Base-by-base conservation (phyloP, 2,888 invertebrate genomes). In the Dicranocentrus wangi region DNA sequence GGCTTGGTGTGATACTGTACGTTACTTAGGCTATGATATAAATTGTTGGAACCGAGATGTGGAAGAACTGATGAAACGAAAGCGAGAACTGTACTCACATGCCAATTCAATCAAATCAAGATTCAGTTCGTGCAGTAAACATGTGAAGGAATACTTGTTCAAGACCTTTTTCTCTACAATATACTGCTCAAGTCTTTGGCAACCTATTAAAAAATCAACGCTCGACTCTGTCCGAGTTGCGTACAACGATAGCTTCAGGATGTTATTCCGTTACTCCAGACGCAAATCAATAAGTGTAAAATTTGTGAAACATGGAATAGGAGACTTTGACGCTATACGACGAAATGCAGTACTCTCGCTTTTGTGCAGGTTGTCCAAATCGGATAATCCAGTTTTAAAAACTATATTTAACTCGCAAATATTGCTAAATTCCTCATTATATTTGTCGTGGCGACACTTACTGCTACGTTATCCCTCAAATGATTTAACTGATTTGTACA, bases 131-230 rank as follows among this genome's bases (percentile, higher is more conserved):
- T 72, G 61, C 13, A 47, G 28, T 15, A 10, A 1, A 7, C 0
- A 3, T 8, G 51, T 61, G 1, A 72, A 72, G 19, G 43, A 61
- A 43, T 72, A 61, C 19, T 7, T 72, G 10, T 72, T 72, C 51
- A 60, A 61, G 1, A 72, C 72, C 0, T 72, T 7, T 42, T 47
- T 61, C 15, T 7, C 27, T 1, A 61, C 42, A 7, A 28, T 61
- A 0, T 72, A 72, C 15, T 72, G 72, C 19, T 8, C 7, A 0
- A 72, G 72, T 61, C 39, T 72, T 5, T 72, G 72, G 72, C 0
- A 1, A 10, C 61, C 72, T 3, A 47, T 13, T 10, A 60, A 47
- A n/a, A n/a, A n/a, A n/a, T n/a, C n/a, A n/a, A n/a, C n/a, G n/a
- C n/a, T n/a, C n/a, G n/a, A n/a, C n/a, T n/a, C 5, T 7, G 47